Evolutionary conservation across 2,888 invertebrate species (phyloP).

Genomic region (Pilophorus perplexus): DNA sequence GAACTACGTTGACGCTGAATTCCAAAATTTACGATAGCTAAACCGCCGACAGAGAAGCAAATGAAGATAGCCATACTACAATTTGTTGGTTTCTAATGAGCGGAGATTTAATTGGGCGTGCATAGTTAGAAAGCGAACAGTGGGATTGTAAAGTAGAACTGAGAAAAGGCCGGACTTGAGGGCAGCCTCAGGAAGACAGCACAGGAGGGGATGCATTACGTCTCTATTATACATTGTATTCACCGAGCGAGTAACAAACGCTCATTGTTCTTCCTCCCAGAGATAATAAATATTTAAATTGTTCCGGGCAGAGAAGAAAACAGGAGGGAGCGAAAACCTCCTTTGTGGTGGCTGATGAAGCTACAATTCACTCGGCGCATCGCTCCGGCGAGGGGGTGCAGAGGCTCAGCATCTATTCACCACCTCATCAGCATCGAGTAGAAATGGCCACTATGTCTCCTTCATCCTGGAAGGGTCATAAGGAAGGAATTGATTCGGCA

Average conservation of each 20-base stretch:
- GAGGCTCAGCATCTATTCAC: constrained; percentile 37
- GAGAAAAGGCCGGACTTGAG: not conserved
- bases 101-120: constrained; percentile 4
- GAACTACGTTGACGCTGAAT: too few relatives aligned
- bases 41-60: too few relatives aligned
- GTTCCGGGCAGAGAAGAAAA: constrained; percentile 20
- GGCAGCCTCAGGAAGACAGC: constrained; percentile 19
- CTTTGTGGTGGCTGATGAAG: constrained; percentile 37
- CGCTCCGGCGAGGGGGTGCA: too few relatives aligned
- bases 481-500: constrained; percentile 37
- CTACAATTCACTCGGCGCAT: constrained; percentile 34
- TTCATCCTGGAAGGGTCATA: constrained; percentile 33
- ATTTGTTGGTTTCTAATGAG: not conserved
- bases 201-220: constrained; percentile 42
- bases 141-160: not conserved
- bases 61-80: too few relatives aligned
- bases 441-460: constrained; percentile 38
- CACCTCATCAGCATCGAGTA: constrained; percentile 37
- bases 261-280: constrained; percentile 36
- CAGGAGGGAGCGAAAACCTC: constrained; percentile 5
- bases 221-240: constrained; percentile 43
- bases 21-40: too few relatives aligned
- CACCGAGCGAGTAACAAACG: constrained; percentile 37
- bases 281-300: constrained; percentile 42
- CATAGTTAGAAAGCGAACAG: not conserved